These are phyloP conservation scores for Kryptolebias ocellatus DNA, from an alignment of 2,797 vertebrate species.

Conservation along the genomic window DNA sequence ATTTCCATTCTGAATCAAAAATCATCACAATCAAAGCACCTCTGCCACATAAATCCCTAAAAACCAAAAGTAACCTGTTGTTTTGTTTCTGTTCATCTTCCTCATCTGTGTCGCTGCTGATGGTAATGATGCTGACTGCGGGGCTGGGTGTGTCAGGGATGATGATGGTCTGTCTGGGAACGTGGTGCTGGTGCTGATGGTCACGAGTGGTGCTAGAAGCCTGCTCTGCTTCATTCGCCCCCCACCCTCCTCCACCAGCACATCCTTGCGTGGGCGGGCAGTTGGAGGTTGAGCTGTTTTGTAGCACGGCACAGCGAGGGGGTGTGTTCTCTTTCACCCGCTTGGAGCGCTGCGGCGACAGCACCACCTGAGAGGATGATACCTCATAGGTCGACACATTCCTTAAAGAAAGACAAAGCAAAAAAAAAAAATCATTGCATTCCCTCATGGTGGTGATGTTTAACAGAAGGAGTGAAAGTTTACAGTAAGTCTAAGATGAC, in stretches of 20 bases:
- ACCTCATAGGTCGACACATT: constrained; percentile 93
- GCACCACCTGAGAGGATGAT: constrained; percentile 90
- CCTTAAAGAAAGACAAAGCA: constrained; percentile 68
- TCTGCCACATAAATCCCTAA: neutral
- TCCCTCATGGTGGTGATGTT: neutral
- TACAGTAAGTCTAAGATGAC: neutral
- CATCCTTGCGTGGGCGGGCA: constrained; percentile 83
- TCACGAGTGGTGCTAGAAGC: constrained; percentile 87
- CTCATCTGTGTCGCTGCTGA: constrained; percentile 98
- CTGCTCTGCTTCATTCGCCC: constrained; percentile 75
- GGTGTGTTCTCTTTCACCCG: constrained; percentile 98
- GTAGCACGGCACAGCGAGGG: constrained; percentile 92
- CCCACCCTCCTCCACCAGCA: constrained; percentile 81
- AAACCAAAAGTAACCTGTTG: constrained; percentile 80
- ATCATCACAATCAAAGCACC: neutral
- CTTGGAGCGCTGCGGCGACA: constrained; percentile 95
- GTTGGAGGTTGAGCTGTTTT: constrained; percentile 82
- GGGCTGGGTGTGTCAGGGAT: constrained; percentile 98
- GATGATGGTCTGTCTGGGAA: constrained; percentile 95
- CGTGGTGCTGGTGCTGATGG: constrained; percentile 81
- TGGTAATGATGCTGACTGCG: constrained; percentile 98
- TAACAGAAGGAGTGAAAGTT: neutral
- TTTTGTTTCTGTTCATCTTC: constrained; percentile 96
- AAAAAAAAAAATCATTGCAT: neutral
- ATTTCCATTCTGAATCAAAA: neutral